Evolutionary conservation across 2,113 vertebrate species (phyloP), one percentile per base, ranked within the genome.

Genomic region (Alligator sinensis): DNA sequence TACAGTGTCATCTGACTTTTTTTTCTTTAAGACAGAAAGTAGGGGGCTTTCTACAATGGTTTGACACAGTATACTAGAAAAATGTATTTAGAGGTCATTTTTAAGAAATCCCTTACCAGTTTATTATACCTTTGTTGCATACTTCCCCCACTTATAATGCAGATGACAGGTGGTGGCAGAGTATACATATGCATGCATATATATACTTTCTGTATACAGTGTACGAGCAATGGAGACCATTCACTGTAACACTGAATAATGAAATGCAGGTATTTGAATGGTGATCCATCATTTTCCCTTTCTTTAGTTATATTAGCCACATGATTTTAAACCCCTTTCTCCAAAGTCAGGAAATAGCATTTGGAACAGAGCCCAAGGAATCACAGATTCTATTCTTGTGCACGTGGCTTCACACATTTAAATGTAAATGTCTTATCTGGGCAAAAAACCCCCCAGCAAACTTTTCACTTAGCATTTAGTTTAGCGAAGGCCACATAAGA

Each of bases 391-490:
- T 82, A 5, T 75, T 96, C 7, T 80, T 85, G 74, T 17, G 78
- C n/a, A 76, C 3, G 17, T 9, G 74, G 25, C 2, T 66, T 77
- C 55, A 83, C 11, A 63, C 14, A n/a, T 64, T 6, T 30, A 63
- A 95, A 66, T 47, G 11, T n/a, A 89, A 93, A 91, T 47, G 3
- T 15, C 3, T 92, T 63, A 79, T 92, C 60, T 54, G 47, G 11
- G 70, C 78, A 4, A 24, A 11, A 75, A 19, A 30, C 5, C 6
- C 82, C 82, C 66, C 19, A 77, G 6, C 3, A 77, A 91, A 72
- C 11, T 81, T 93, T 94, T 92, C 9, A 55, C 27, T 90, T 92
- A 22, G 19, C 54, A 15, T 85, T 95, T 96, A 80, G 86, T 95
- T 76, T 84, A 34, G 16, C 58, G 90, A 80, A 93, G 24, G 10